These are phyloP conservation scores for Drosophila nigricruria DNA, from an alignment of 2,888 invertebrate species.

Conservation along the genomic window DNA sequence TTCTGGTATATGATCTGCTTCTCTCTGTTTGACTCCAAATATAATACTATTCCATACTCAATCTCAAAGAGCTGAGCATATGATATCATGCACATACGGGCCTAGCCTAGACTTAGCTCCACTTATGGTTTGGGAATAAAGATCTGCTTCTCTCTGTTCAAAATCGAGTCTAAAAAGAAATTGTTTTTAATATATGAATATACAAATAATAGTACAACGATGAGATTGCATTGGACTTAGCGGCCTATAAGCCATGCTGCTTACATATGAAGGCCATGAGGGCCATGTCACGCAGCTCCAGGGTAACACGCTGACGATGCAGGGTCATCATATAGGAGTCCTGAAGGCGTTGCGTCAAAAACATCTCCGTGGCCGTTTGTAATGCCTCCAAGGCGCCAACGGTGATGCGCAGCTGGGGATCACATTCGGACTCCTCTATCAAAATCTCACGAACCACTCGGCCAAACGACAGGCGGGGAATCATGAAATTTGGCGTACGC, in stretches of 20 bases:
- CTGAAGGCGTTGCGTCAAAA: slow-evolving; percentile 85
- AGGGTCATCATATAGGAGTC: slow-evolving; percentile 84
- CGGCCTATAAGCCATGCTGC: slow-evolving; percentile 10
- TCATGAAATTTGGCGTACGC: slow-evolving; percentile 8
- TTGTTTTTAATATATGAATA: neutral
- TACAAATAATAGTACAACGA: neutral
- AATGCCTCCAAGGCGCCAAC: slow-evolving; percentile 57
- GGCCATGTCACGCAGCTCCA: slow-evolving; percentile 85
- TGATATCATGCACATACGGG: too few relatives aligned
- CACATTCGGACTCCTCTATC: rapidly evolving
- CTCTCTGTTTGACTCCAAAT: too few relatives aligned
- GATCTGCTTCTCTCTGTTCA: neutral
- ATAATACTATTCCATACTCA: too few relatives aligned
- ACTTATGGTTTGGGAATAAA: neutral
- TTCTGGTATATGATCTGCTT: too few relatives aligned
- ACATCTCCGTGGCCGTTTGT: slow-evolving; percentile 86
- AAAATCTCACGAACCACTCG: slow-evolving; percentile 41
- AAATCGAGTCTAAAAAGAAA: neutral
- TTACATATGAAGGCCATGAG: slow-evolving; percentile 84
- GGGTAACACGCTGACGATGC: slow-evolving; percentile 86
- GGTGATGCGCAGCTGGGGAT: slow-evolving; percentile 5
- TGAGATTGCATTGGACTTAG: neutral
- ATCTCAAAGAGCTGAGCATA: too few relatives aligned
- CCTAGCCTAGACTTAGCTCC: neutral
- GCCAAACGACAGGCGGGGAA: slow-evolving; percentile 32